phyloP scores from a whole-genome alignment of 1,140 invertebrate species.

The Drosophila carrolli region DNA sequence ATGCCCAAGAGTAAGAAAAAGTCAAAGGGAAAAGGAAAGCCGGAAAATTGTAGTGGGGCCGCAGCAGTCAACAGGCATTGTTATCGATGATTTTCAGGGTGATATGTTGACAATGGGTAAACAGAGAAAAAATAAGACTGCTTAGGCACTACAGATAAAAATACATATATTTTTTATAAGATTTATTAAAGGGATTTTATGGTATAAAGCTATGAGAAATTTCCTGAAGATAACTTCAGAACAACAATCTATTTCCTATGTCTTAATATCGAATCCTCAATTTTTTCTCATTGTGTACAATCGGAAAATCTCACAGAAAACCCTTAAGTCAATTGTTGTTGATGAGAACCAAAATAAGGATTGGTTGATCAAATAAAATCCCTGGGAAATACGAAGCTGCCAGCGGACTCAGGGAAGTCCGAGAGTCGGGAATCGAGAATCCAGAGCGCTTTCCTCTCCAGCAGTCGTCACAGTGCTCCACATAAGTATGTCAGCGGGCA shows the following conservation, averaged over 20 bases:
- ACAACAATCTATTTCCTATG: too few relatives aligned
- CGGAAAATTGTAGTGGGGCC: constrained; percentile 10
- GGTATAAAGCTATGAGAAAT: too few relatives aligned
- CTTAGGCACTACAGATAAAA: not conserved
- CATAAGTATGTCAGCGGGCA: constrained; percentile 51
- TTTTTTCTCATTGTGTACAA: not conserved
- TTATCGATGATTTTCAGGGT: constrained; percentile 38
- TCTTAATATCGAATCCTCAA: too few relatives aligned
- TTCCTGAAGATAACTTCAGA: too few relatives aligned
- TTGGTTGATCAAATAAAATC: constrained; percentile 16
- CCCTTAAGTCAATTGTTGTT: constrained; percentile 70
- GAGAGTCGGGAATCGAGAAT: not conserved
- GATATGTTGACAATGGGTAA: constrained; percentile 32
- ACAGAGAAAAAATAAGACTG: constrained; percentile 1
- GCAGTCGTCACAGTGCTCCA: constrained; percentile 41
- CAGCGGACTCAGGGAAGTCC: not conserved
- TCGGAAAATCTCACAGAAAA: not conserved
- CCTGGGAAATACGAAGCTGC: constrained; percentile 37
- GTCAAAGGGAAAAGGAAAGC: not conserved
- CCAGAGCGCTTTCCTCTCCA: constrained; percentile 5
- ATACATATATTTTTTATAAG: too few relatives aligned
- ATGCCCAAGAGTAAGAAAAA: not conserved
- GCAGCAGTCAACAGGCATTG: constrained; percentile 46
- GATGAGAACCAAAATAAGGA: constrained; percentile 54
- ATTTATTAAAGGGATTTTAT: too few relatives aligned